phyloP scores from a whole-genome alignment of 2,113 vertebrate species.

The Glaucomys volans region DNA sequence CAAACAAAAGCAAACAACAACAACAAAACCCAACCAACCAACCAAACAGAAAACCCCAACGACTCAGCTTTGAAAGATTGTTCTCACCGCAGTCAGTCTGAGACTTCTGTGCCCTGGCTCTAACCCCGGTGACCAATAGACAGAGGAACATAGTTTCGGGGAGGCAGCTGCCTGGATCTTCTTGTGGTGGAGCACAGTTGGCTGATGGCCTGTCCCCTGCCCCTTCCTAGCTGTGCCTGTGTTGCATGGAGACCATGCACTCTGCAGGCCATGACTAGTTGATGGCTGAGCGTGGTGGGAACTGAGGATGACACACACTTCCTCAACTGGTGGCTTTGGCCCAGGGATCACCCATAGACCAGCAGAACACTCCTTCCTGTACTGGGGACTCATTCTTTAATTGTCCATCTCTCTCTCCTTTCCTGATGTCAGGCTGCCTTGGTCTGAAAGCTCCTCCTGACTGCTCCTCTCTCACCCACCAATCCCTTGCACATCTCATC shows the following conservation, averaged over 20 bases:
- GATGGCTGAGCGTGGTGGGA: fast-evolving
- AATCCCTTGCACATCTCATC: fast-evolving
- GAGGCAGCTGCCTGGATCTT: neutral
- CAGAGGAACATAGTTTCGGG: neutral
- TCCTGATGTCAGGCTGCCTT: fast-evolving
- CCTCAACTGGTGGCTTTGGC: fast-evolving
- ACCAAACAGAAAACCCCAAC: no score
- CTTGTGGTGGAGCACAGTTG: neutral
- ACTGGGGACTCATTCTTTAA: fast-evolving
- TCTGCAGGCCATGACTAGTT: neutral
- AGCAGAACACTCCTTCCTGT: neutral
- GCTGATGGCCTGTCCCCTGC: neutral
- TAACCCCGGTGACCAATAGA: neutral
- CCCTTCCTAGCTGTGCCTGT: neutral
- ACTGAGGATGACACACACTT: fast-evolving
- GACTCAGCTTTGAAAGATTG: neutral
- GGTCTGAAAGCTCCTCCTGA: neutral
- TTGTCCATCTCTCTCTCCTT: neutral
- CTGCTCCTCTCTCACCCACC: neutral
- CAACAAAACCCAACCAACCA: neutral
- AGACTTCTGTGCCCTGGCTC: neutral
- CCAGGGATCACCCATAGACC: neutral
- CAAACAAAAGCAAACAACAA: neutral
- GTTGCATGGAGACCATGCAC: fast-evolving
- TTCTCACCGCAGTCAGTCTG: neutral